Conservation (phyloP, 2,888 invertebrate genomes). For the Pristionchus japonicus region DNA sequence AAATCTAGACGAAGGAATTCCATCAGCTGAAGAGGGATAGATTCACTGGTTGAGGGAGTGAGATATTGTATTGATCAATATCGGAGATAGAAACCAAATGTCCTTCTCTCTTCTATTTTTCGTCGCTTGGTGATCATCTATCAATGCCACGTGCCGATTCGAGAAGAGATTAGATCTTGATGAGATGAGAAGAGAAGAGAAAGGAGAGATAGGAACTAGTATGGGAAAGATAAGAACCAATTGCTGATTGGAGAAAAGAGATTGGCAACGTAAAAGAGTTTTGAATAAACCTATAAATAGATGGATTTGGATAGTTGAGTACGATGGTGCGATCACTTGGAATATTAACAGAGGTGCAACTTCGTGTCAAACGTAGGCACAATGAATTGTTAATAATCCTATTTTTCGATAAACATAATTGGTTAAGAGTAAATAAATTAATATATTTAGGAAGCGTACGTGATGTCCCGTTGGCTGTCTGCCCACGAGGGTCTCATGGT, state of each 20-base stretch:
- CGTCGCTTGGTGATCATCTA: neutral
- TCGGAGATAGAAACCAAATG: neutral
- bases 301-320: no score
- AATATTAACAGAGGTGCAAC: no score
- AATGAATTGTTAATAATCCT: neutral
- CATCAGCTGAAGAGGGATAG: no score
- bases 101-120: neutral
- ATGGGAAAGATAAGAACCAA: neutral
- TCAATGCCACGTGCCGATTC: conserved; percentile 14
- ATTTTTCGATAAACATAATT: neutral
- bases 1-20: no score
- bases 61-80: neutral
- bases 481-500: conserved; percentile 47
- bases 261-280: neutral
- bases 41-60: no score
- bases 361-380: no score
- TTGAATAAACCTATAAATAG: neutral
- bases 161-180: neutral
- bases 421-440: neutral
- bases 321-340: no score
- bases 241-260: neutral
- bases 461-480: neutral
- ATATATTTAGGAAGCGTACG: conserved; percentile 35
- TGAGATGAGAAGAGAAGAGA: neutral
- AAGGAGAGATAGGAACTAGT: conserved; percentile 20